phyloP scores from a whole-genome alignment of 2,797 vertebrate genomes.

The Lophotriccus pileatus region DNA sequence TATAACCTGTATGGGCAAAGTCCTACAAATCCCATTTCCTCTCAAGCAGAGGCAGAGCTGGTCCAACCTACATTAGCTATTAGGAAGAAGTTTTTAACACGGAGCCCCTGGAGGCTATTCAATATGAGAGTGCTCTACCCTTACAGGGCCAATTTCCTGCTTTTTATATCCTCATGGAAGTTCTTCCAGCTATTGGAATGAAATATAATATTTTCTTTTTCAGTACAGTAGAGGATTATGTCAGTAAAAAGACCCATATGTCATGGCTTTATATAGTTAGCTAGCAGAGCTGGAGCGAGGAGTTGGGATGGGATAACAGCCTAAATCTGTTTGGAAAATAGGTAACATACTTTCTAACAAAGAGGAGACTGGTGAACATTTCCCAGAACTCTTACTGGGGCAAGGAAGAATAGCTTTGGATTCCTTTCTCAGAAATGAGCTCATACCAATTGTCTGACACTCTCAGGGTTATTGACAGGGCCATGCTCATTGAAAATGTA shows the following conservation, averaged over 20 bases:
- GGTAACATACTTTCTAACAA: slow-evolving; percentile 22
- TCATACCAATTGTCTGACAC: neutral
- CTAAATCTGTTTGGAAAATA: slow-evolving; percentile 41
- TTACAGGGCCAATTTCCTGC: slow-evolving; percentile 48
- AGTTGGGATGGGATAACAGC: neutral
- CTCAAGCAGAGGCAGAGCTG: neutral
- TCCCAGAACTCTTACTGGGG: neutral
- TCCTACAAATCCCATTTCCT: slow-evolving; percentile 35
- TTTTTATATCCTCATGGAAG: slow-evolving; percentile 65
- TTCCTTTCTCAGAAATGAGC: neutral
- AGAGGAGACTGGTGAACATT: neutral
- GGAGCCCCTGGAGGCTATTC: slow-evolving; percentile 7
- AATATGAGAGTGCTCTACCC: slow-evolving; percentile 4
- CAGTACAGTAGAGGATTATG: slow-evolving; percentile 58
- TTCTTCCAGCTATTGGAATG: slow-evolving; percentile 58
- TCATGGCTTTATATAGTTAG: slow-evolving; percentile 67
- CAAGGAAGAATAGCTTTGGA: neutral
- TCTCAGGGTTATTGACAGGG: neutral
- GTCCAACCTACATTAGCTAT: neutral
- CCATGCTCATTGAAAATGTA: neutral
- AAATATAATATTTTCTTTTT: slow-evolving; percentile 71
- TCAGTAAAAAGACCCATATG: slow-evolving; percentile 66
- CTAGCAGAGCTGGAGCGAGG: neutral
- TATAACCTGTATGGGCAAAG: neutral
- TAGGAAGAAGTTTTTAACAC: slow-evolving; percentile 5